These are phyloP conservation scores for Ylistrum balloti DNA, from an alignment of 1,140 invertebrate genomes.

Conservation along the genomic window DNA sequence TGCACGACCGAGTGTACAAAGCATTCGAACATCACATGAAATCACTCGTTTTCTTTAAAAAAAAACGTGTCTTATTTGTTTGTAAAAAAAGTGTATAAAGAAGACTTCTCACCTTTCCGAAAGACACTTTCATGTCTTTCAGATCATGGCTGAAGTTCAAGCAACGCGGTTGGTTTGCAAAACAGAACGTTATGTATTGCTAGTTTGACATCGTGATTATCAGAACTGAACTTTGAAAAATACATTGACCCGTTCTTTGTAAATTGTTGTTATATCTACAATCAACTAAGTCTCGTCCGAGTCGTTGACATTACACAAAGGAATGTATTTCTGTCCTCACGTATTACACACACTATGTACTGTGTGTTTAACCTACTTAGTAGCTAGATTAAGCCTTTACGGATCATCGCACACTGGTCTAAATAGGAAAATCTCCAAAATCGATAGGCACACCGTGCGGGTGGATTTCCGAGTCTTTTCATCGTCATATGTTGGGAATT, in stretches of 20 bases:
- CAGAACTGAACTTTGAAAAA: too few relatives aligned
- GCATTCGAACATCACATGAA: too few relatives aligned
- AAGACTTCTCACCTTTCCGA: too few relatives aligned
- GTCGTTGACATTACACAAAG: background rate
- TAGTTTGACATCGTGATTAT: too few relatives aligned
- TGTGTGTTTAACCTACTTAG: background rate
- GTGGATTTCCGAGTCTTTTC: background rate
- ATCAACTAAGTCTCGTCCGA: background rate
- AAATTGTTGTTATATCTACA: background rate
- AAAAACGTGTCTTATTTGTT: too few relatives aligned
- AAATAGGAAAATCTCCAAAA: background rate
- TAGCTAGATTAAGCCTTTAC: background rate
- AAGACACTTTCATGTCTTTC: too few relatives aligned
- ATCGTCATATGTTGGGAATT: background rate
- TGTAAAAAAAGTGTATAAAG: too few relatives aligned
- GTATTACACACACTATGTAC: background rate
- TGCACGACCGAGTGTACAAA: too few relatives aligned
- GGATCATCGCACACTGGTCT: constrained; percentile 7
- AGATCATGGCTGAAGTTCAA: too few relatives aligned
- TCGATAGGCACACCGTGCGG: background rate
- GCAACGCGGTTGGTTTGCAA: too few relatives aligned
- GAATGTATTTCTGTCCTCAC: background rate
- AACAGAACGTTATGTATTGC: too few relatives aligned
- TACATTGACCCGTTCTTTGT: background rate
- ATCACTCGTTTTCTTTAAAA: too few relatives aligned